Conservation (phyloP, 2,888 invertebrate genomes). For the Yponomeuta evonymella region DNA sequence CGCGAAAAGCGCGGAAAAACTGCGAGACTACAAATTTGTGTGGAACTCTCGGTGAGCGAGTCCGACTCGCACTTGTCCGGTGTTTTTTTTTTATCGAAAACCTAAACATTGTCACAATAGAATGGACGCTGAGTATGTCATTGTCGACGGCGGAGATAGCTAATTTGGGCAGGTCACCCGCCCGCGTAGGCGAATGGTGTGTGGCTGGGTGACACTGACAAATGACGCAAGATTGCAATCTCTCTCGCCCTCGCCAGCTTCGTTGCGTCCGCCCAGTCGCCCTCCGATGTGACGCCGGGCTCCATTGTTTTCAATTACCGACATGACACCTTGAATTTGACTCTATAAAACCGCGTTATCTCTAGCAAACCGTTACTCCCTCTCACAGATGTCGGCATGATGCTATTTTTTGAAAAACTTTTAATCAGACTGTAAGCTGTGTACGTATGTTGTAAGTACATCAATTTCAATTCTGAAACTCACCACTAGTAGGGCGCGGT, state of each 20-base stretch:
- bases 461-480: slow-evolving; percentile 57
- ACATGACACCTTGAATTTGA: slow-evolving; percentile 66
- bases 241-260: slow-evolving; percentile 66
- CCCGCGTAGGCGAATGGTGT: slow-evolving; percentile 55
- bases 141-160: slow-evolving; percentile 30
- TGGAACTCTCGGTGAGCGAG: too few species aligned
- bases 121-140: slow-evolving; percentile 14
- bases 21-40: too few species aligned
- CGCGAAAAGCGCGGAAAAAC: too few species aligned
- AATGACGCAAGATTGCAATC: slow-evolving; percentile 86
- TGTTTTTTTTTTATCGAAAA: slow-evolving; percentile 17
- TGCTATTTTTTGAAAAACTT: background rate
- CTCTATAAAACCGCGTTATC: slow-evolving; percentile 28
- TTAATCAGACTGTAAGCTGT: background rate
- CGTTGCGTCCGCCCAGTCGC: slow-evolving; percentile 38
- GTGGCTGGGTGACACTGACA: slow-evolving; percentile 81
- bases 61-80: too few species aligned
- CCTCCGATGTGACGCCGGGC: slow-evolving; percentile 57
- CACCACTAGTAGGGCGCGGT: slow-evolving; percentile 56
- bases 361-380: slow-evolving; percentile 62
- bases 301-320: slow-evolving; percentile 75
- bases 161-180: slow-evolving; percentile 64
- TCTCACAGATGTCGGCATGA: slow-evolving; percentile 19
- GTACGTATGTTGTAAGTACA: slow-evolving; percentile 17
- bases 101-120: background rate